Evolutionary conservation across 2,113 vertebrate genomes (phyloP).

Genomic region (Alces alces): DNA sequence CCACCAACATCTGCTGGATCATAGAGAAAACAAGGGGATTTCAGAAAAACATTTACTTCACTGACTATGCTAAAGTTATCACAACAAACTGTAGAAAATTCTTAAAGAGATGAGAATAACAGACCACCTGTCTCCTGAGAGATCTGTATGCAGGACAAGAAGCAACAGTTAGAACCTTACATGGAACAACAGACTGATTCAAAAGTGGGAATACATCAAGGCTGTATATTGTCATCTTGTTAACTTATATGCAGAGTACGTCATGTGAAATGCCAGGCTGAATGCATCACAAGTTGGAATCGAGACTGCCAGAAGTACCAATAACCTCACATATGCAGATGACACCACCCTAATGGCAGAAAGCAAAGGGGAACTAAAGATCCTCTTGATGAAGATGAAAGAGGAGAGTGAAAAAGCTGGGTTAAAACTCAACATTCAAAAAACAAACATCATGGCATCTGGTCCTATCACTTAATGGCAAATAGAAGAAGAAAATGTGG

Average conservation of each 20-base stretch:
- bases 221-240: neutral
- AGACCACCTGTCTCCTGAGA: neutral
- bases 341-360: neutral
- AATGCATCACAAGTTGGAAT: neutral
- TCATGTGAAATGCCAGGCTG: neutral
- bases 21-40: neutral
- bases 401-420: neutral
- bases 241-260: neutral
- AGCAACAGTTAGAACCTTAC: neutral
- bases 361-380: neutral
- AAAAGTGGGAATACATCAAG: neutral
- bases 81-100: neutral
- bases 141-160: neutral
- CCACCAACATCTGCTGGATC: neutral
- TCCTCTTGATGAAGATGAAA: neutral
- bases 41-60: neutral
- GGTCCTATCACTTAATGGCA: neutral
- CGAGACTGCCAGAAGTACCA: neutral
- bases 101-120: neutral
- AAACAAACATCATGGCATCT: neutral
- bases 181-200: neutral
- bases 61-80: neutral
- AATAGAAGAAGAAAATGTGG: neutral
- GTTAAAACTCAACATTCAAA: neutral
- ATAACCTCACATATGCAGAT: neutral